phyloP scores from a whole-genome alignment of 2,888 invertebrate genomes.

The Hydraecia micacea region DNA sequence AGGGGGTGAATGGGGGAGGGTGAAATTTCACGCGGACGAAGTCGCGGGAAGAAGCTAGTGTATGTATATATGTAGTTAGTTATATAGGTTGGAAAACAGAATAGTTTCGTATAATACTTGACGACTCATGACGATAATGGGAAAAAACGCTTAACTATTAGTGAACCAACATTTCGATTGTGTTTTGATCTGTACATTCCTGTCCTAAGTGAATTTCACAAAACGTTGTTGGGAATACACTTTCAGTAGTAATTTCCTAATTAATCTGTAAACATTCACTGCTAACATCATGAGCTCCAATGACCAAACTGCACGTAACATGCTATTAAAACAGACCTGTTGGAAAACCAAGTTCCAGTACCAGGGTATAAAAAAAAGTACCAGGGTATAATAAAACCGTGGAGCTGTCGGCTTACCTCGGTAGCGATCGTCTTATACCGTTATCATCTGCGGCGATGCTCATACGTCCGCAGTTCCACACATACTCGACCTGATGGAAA shows the following conservation, averaged over 20 bases:
- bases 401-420: constrained; percentile 35
- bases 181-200: background rate
- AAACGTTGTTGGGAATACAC: no score
- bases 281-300: no score
- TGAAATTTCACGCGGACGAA: no score
- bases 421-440: constrained; percentile 18
- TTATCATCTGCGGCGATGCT: constrained; percentile 42
- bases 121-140: background rate
- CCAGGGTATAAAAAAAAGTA: constrained; percentile 52
- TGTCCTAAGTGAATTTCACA: background rate
- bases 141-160: background rate
- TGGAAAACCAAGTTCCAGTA: constrained; percentile 25
- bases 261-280: background rate
- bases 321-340: background rate
- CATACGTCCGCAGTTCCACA: constrained; percentile 69
- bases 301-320: background rate
- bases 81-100: background rate
- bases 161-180: background rate
- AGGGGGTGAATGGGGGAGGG: no score
- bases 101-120: no score
- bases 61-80: no score
- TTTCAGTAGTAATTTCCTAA: no score
- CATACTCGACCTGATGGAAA: constrained; percentile 16
- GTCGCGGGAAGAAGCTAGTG: no score
- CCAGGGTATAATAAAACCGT: constrained; percentile 52